Percentiles rank a stretch among this genome's conserved stretches.
Evolutionary conservation across 2,113 vertebrate genomes (phyloP).

Genomic region (Drymodes brunneopygia): DNA sequence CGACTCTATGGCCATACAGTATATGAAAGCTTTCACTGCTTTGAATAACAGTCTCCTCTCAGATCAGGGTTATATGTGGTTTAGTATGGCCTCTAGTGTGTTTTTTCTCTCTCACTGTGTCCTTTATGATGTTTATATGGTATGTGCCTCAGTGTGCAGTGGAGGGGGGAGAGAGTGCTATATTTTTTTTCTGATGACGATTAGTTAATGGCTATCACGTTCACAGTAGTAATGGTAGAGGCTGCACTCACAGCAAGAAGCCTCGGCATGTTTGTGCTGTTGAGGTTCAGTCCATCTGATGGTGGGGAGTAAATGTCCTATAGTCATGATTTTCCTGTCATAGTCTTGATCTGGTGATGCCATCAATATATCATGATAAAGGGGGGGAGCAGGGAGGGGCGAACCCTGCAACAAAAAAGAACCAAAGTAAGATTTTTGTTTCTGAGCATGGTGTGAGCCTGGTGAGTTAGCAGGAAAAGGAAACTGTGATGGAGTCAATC

Average conservation of each 20-base stretch:
- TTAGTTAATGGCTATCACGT: slow-evolving; percentile 48
- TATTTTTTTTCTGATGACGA: not conserved
- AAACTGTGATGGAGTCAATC: not conserved
- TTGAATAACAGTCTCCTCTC: slow-evolving; percentile 28
- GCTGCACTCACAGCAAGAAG: not conserved
- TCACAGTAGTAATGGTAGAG: not conserved
- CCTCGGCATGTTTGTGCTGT: not conserved
- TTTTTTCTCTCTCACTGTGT: slow-evolving; percentile 24
- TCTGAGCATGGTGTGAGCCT: not conserved
- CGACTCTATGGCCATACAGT: not conserved
- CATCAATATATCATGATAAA: not conserved
- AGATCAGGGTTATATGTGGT: slow-evolving; percentile 1
- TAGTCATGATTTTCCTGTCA: not conserved
- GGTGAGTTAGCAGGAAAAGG: not conserved
- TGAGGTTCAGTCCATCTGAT: not conserved
- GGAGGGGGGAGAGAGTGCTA: not conserved
- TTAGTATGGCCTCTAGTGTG: slow-evolving; percentile 5
- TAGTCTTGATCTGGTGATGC: not conserved
- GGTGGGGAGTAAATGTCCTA: not conserved
- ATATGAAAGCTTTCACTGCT: slow-evolving; percentile 19
- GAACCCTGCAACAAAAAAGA: not conserved
- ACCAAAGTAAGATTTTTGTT: not conserved
- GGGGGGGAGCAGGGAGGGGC: not conserved
- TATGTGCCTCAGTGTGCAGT: not conserved
- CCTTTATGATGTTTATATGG: slow-evolving; percentile 1